phyloP scores from a whole-genome alignment of 2,888 invertebrate species.

The Mechanitis messenoides region DNA sequence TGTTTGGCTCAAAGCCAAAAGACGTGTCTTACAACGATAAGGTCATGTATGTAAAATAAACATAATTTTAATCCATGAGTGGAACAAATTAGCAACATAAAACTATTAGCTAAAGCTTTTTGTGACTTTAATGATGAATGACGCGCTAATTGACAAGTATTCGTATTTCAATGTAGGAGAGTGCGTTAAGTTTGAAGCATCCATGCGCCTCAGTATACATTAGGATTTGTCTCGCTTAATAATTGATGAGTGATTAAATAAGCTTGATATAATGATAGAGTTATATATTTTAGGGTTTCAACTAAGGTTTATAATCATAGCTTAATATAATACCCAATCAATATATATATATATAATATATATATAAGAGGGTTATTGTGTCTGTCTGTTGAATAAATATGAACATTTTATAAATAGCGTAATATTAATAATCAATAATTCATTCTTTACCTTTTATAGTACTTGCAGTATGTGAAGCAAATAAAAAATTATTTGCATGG shows the following conservation, averaged over 20 bases:
- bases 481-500: neutral
- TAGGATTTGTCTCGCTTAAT: constrained; percentile 12
- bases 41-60: constrained; percentile 55
- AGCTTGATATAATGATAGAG: neutral
- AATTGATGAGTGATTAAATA: constrained; percentile 2
- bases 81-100: constrained; percentile 51
- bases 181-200: constrained; percentile 14
- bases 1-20: constrained; percentile 60
- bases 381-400: no score
- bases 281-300: neutral
- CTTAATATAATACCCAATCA: neutral
- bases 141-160: constrained; percentile 29
- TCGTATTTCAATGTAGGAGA: constrained; percentile 22
- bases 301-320: neutral
- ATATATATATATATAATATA: no score
- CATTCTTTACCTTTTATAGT: no score
- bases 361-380: neutral
- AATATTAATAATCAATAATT: no score
- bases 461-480: no score
- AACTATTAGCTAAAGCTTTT: constrained; percentile 43
- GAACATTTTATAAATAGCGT: no score
- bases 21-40: constrained; percentile 50
- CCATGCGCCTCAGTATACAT: constrained; percentile 17
- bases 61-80: constrained; percentile 43
- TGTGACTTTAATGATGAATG: constrained; percentile 29